Conservation (phyloP, 2,888 invertebrate genomes). For the Tyria jacobaeae region DNA sequence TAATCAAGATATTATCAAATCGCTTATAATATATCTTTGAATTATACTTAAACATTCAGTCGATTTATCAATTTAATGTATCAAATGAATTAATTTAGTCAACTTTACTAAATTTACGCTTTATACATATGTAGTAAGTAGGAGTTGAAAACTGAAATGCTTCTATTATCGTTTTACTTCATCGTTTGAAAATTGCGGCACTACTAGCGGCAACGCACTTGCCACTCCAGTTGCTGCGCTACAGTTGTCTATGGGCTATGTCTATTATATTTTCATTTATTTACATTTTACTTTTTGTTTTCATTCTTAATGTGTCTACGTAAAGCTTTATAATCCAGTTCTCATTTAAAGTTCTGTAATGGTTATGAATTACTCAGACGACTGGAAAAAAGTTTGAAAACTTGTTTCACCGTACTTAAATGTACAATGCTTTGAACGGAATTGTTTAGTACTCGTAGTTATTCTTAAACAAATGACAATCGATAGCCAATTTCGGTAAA, state of each 20-base stretch:
- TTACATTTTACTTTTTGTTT: not conserved
- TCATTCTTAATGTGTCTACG: too few species aligned
- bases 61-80: not conserved
- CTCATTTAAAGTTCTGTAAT: not conserved
- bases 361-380: too few species aligned
- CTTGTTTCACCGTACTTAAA: not conserved
- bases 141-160: too few species aligned
- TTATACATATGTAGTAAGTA: too few species aligned
- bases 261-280: too few species aligned
- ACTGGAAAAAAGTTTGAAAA: too few species aligned
- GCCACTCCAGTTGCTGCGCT: too few species aligned
- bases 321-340: too few species aligned
- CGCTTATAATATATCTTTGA: not conserved
- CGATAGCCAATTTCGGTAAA: not conserved
- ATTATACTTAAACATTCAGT: not conserved
- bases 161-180: too few species aligned
- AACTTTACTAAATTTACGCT: not conserved
- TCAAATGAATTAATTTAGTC: not conserved
- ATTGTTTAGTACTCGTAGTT: not conserved
- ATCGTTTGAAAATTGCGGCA: too few species aligned
- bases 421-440: not conserved
- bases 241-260: too few species aligned
- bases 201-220: too few species aligned
- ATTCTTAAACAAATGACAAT: not conserved
- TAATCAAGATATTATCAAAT: not conserved